These are phyloP conservation scores for Porites australiensis DNA, from an alignment of 64 coral and sea anemone genomes.

Conservation along the genomic window DNA sequence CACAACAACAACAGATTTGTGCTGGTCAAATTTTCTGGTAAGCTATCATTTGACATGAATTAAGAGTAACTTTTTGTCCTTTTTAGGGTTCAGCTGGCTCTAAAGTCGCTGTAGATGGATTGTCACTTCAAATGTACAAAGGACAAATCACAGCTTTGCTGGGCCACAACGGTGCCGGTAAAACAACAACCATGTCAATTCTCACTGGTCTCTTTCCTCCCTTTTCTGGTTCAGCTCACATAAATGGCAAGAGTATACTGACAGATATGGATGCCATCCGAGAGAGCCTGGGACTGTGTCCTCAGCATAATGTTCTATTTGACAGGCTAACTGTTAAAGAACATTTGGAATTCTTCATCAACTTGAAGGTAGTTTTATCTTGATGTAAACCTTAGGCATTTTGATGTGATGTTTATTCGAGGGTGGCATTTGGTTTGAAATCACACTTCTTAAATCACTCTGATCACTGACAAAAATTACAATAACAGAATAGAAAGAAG, in stretches of 20 bases:
- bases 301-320: constrained; percentile 97
- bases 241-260: constrained; percentile 82
- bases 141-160: constrained; percentile 96
- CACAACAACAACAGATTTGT: no score
- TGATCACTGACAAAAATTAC: no score
- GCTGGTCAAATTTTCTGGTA: no score
- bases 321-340: constrained; percentile 93
- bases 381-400: neutral
- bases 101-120: constrained; percentile 90
- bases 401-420: no score
- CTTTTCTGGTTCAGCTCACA: constrained; percentile 76
- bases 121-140: constrained; percentile 91
- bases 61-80: no score
- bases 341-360: constrained; percentile 94
- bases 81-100: constrained; percentile 74
- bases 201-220: constrained; percentile 92
- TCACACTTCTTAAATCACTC: no score
- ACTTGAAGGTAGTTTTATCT: constrained; percentile 72
- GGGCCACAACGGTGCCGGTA: constrained; percentile 95
- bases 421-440: no score
- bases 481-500: no score
- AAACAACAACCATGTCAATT: constrained; percentile 96
- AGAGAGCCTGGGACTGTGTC: constrained; percentile 94
- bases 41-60: no score
- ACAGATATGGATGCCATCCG: constrained; percentile 90